Conservation (phyloP, 2,113 vertebrate species). For the Vulpes vulpes region DNA sequence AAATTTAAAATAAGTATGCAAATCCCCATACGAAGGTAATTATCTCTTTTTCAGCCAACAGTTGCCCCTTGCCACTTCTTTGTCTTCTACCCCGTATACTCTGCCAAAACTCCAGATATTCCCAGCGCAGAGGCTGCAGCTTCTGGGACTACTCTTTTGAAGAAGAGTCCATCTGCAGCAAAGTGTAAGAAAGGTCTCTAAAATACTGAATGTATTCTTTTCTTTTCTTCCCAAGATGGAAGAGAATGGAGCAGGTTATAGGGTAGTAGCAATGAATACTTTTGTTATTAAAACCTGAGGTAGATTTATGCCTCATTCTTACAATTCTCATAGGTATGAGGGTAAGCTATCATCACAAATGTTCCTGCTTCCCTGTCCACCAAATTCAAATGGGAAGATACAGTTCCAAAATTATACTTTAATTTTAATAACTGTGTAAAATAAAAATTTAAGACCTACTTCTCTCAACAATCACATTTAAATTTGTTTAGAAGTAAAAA, state of each 20-base stretch:
- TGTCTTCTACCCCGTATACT: not conserved
- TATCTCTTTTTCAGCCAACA: not conserved
- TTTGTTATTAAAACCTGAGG: not conserved
- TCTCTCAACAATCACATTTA: not conserved
- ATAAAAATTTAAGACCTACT: not conserved
- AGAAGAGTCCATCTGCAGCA: not conserved
- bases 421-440: not conserved
- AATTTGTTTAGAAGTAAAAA: not conserved
- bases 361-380: not conserved
- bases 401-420: not conserved
- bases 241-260: not conserved
- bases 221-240: not conserved
- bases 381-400: slow-evolving; percentile 3
- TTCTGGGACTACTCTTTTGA: not conserved
- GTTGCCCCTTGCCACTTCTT: not conserved
- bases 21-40: not conserved
- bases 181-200: slow-evolving; percentile 3
- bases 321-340: not conserved
- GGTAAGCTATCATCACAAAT: not conserved
- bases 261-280: not conserved
- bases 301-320: not conserved
- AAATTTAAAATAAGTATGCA: slow-evolving; percentile 5
- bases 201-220: not conserved
- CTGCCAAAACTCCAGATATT: not conserved
- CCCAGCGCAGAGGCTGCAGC: not conserved